Evolutionary conservation across 2,797 vertebrate genomes (phyloP), one percentile per base, ranked within the genome.

Genomic region (Myripristis jacobus): DNA sequence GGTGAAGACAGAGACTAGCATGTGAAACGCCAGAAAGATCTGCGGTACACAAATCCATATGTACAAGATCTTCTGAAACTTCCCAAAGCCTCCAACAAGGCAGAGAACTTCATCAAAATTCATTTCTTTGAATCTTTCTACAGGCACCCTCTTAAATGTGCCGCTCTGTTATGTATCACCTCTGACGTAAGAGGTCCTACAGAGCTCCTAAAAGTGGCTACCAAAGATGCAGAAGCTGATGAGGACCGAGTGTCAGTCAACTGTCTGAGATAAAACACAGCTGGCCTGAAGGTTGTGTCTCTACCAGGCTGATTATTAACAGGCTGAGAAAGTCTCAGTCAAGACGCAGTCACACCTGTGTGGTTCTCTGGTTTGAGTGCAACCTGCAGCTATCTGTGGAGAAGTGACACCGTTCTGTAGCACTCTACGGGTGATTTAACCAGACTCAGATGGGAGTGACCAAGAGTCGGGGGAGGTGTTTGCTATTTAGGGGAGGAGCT

Each of bases 31-130:
- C 80, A 93, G 80, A 43, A 93, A 90, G 71, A 94, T 90, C 78
- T 93, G 92, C 31, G 92, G 92, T 19, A 93, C 57, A 73, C 91
- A 93, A 72, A 93, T 93, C 92, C 91, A 93, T 34, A 93, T 64
- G 60, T 92, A 93, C 80, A 93, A 55, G 54, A 74, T 73, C 82
- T 93, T 93, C 91, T 93, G 93, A 81, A 91, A 94, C 79, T 83
- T 90, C 59, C 92, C 92, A 64, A 94, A 93, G 50, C 90, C 91
- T 38, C 92, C 92, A 4, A 93, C 91, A n/a, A 57, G 66, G 25
- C 54, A 15, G 38, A 94, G 88, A 19, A 93, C 83, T 21, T 91
- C 79, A 75, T 93, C 91, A 41, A 94, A 94, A 69, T 89, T 88
- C 85, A 93, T 86, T 21, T 64, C 60, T 71, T 13, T 43, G 25